Evolutionary conservation across 2,888 invertebrate species (phyloP).

Genomic region (Pomacea canaliculata): DNA sequence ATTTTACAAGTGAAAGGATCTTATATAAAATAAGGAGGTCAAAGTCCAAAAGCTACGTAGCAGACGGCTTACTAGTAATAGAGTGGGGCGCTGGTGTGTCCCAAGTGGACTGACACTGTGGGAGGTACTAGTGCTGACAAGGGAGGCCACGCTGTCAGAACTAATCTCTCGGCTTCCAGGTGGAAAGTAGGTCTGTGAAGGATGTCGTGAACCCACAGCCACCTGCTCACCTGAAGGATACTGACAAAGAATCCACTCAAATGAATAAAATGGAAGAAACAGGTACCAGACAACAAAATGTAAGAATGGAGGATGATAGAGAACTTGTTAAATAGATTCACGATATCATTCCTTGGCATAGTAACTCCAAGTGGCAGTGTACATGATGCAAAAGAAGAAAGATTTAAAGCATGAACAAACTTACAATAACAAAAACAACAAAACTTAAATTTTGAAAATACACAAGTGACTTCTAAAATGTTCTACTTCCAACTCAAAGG

Average conservation of each 20-base stretch:
- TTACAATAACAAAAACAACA: too few relatives aligned
- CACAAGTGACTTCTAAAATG: too few relatives aligned
- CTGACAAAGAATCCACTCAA: slow-evolving; percentile 53
- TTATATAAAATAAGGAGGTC: too few relatives aligned
- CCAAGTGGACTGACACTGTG: slow-evolving; percentile 83
- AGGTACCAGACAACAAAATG: not conserved
- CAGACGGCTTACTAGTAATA: slow-evolving; percentile 77
- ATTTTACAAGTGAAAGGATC: too few relatives aligned
- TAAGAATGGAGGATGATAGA: not conserved
- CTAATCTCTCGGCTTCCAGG: slow-evolving; percentile 66
- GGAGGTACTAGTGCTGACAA: slow-evolving; percentile 76
- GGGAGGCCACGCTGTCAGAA: slow-evolving; percentile 81
- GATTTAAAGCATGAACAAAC: too few relatives aligned
- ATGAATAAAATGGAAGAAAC: not conserved
- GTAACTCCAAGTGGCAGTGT: too few relatives aligned
- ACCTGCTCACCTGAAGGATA: slow-evolving; percentile 81
- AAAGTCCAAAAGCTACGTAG: not conserved
- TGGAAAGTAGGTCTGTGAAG: slow-evolving; percentile 45
- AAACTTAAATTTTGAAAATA: too few relatives aligned
- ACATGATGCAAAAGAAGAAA: too few relatives aligned
- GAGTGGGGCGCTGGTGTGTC: slow-evolving; percentile 77
- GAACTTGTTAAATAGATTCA: too few relatives aligned
- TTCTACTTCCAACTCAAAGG: not conserved
- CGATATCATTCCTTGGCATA: too few relatives aligned
- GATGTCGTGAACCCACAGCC: slow-evolving; percentile 59